These are phyloP conservation scores for Pipistrellus nathusii DNA, from an alignment of 2,797 vertebrate species.

Conservation along the genomic window DNA sequence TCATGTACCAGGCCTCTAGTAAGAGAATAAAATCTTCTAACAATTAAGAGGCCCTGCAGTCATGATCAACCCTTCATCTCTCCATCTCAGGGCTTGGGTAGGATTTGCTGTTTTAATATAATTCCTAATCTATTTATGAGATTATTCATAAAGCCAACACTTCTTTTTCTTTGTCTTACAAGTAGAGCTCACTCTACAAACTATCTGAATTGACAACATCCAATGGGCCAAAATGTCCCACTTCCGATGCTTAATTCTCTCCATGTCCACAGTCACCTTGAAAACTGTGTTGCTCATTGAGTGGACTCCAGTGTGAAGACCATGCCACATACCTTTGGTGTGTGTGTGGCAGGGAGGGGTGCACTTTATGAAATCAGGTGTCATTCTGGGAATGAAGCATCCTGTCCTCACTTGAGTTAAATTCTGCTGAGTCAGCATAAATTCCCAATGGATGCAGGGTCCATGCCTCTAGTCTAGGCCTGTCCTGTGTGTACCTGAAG, in stretches of 20 bases:
- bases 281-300: neutral
- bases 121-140: neutral
- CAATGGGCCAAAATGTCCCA: neutral
- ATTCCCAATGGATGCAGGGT: neutral
- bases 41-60: neutral
- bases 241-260: neutral
- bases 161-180: constrained; percentile 23
- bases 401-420: neutral
- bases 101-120: neutral
- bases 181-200: neutral
- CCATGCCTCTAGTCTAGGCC: neutral
- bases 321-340: neutral
- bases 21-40: neutral
- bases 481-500: neutral
- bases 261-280: neutral
- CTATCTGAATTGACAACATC: neutral
- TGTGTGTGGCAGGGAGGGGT: too few relatives aligned
- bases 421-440: neutral
- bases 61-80: neutral
- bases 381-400: neutral
- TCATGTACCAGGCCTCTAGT: too few relatives aligned
- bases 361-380: neutral
- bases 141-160: constrained; percentile 11
- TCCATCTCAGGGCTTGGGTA: neutral
- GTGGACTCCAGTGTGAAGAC: neutral